Conservation (phyloP, 2,888 invertebrate species). For the Cerastoderma edule region DNA sequence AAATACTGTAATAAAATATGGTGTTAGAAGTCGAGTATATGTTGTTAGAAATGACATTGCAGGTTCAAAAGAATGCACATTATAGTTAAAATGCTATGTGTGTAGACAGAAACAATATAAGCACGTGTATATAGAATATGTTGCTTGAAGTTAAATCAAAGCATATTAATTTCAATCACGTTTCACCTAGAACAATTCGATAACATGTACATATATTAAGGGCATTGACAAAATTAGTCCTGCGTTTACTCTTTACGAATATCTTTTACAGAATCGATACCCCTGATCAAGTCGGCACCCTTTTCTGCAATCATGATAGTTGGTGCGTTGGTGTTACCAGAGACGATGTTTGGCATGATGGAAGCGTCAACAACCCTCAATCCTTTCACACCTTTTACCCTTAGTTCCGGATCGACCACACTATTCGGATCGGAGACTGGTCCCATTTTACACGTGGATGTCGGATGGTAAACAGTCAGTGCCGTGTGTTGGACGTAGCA, state of each 20-base stretch:
- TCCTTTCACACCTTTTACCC: slow-evolving; percentile 40
- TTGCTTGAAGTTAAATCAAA: too few relatives aligned
- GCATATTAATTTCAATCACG: too few relatives aligned
- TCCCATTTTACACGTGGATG: slow-evolving; percentile 55
- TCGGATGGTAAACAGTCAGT: slow-evolving; percentile 40
- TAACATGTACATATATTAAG: too few relatives aligned
- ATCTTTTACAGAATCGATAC: slow-evolving; percentile 33
- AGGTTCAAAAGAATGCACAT: too few relatives aligned
- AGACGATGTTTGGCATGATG: slow-evolving; percentile 41
- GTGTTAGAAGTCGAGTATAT: too few relatives aligned
- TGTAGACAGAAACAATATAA: too few relatives aligned
- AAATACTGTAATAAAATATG: too few relatives aligned
- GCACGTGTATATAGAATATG: too few relatives aligned
- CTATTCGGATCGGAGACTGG: slow-evolving; percentile 19
- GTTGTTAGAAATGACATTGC: too few relatives aligned
- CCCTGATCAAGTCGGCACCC: slow-evolving; percentile 46
- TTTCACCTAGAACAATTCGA: too few relatives aligned
- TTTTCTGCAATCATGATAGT: slow-evolving; percentile 58
- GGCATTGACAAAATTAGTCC: background rate
- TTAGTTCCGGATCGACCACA: slow-evolving; percentile 43
- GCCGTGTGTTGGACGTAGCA: slow-evolving; percentile 37
- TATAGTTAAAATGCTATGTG: too few relatives aligned
- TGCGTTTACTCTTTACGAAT: slow-evolving; percentile 12
- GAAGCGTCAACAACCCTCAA: slow-evolving; percentile 49
- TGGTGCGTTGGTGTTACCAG: slow-evolving; percentile 51